Evolutionary conservation across 1,140 invertebrate genomes (phyloP), one percentile per base, ranked within the genome.

Genomic region (Ostrea edulis): DNA sequence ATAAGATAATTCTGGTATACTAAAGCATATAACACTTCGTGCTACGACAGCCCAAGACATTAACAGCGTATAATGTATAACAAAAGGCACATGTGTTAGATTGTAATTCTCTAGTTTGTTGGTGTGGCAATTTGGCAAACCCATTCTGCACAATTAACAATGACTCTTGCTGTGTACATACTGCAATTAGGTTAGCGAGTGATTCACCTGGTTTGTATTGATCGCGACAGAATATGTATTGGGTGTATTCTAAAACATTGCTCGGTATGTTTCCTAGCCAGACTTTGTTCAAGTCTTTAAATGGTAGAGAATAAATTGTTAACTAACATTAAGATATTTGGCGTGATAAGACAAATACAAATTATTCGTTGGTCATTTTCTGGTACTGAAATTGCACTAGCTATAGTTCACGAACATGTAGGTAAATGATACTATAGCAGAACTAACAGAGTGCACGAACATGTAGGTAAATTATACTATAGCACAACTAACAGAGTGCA

Each of bases 181-280:
- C 25, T 29, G 68, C 22, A 29, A 68, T 25, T 22, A 62, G 17
- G 14, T 17, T 17, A 44, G 65, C 22, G 22, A 68, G 9, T 29
- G 68, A 44, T 77, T 77, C 25, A 77, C 68, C 68, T 77, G 68
- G 25, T 11, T 25, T 11, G 68, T 77, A 77, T 77, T 77, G 68
- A 77, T 77, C 29, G 55, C 25, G 22, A 35, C 29, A 14, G 29
- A 12, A 25, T 77, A 29, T 29, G 14, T 77, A 12, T 29, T 11
- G 22, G 68, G 68, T 35, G 17, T 77, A 29, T 29, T 77, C 68
- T 77, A 77, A 29, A 77, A 29, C 68, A 8, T 44, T 35, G 68
- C 9, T 25, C n/a, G 14, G 14, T 2, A 20, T 62, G 55, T 62
- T 62, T 20, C 55, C 55, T 62, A 62, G 20, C n/a, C 7, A 20